Percentiles rank a stretch among this genome's conserved stretches.
Evolutionary conservation across 2,797 vertebrate genomes (phyloP).

Genomic region (Falco concolor): DNA sequence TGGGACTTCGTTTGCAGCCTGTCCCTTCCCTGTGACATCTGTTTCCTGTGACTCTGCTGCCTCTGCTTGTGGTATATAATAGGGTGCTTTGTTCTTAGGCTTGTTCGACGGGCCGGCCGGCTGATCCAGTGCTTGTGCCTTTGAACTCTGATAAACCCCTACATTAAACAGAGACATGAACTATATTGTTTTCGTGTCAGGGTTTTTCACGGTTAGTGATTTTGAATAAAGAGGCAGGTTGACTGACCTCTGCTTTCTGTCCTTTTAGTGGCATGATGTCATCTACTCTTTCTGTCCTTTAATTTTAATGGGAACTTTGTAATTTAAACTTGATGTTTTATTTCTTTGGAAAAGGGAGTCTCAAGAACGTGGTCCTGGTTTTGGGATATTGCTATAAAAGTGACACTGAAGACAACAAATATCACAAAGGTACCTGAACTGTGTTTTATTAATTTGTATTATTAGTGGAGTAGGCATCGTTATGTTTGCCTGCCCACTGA

Average conservation of each 20-base stretch:
- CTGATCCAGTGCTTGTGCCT: not conserved
- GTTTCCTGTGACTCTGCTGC: not conserved
- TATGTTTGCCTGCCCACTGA: not conserved
- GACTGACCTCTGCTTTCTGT: not conserved
- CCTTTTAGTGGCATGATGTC: not conserved
- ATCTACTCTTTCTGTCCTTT: not conserved
- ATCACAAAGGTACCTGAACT: constrained; percentile 72
- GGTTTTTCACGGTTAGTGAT: not conserved
- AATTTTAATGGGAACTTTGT: too few species aligned
- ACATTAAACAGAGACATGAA: not conserved
- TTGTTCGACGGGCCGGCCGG: not conserved
- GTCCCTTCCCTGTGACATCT: not conserved
- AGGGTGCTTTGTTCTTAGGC: not conserved
- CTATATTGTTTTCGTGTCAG: not conserved
- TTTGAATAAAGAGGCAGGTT: not conserved
- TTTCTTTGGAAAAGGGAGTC: constrained; percentile 75
- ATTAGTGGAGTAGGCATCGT: not conserved
- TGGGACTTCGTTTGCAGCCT: not conserved
- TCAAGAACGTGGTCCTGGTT: constrained; percentile 85
- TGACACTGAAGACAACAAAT: constrained; percentile 55
- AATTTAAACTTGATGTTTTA: not conserved
- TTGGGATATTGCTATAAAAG: constrained; percentile 79
- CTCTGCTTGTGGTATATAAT: not conserved
- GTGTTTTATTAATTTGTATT: not conserved
- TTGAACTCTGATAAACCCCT: not conserved